phyloP scores from a whole-genome alignment of 2,888 invertebrate species.

The Thecocarcelia acutangulata region DNA sequence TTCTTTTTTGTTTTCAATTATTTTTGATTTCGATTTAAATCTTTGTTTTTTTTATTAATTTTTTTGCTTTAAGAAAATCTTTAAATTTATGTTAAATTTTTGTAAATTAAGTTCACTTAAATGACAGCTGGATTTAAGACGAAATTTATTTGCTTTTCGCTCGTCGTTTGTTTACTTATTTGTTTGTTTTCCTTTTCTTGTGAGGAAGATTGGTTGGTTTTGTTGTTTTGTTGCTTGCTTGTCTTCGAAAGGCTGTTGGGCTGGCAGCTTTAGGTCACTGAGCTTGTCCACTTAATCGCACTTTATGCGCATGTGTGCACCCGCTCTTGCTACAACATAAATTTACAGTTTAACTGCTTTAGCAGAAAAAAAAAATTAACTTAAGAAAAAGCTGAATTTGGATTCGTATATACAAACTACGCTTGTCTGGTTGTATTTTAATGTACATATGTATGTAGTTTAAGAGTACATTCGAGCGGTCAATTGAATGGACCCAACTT shows the following conservation, averaged over 20 bases:
- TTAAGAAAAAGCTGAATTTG: too few species aligned
- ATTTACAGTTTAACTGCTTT: conserved; percentile 73
- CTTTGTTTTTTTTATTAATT: conserved; percentile 6
- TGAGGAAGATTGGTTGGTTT: conserved; percentile 37
- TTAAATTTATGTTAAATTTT: conserved; percentile 67
- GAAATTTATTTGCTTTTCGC: conserved; percentile 55
- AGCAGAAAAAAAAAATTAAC: conserved; percentile 47
- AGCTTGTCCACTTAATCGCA: conserved; percentile 79
- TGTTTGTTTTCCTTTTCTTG: conserved; percentile 41
- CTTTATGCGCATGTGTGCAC: conserved; percentile 78
- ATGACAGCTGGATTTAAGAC: conserved; percentile 69
- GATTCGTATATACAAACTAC: too few species aligned
- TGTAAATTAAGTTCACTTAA: conserved; percentile 69
- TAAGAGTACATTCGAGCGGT: conserved; percentile 40
- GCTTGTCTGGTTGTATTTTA: conserved; percentile 15
- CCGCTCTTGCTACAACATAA: conserved; percentile 72
- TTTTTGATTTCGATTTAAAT: conserved; percentile 40
- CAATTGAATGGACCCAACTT: conserved; percentile 48
- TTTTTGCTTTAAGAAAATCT: conserved; percentile 59
- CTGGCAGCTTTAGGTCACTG: conserved; percentile 72
- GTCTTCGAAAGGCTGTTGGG: conserved; percentile 41
- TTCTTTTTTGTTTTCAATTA: conserved; percentile 1
- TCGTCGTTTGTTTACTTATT: conserved; percentile 1
- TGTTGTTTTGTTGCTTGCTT: conserved; percentile 3
- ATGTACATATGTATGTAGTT: neutral